A percentile compares a stretch with the other conserved stretches of the same genome.
These are phyloP conservation scores for Gobio occitaniae DNA, from an alignment of 2,797 vertebrate genomes.

Conservation along the genomic window DNA sequence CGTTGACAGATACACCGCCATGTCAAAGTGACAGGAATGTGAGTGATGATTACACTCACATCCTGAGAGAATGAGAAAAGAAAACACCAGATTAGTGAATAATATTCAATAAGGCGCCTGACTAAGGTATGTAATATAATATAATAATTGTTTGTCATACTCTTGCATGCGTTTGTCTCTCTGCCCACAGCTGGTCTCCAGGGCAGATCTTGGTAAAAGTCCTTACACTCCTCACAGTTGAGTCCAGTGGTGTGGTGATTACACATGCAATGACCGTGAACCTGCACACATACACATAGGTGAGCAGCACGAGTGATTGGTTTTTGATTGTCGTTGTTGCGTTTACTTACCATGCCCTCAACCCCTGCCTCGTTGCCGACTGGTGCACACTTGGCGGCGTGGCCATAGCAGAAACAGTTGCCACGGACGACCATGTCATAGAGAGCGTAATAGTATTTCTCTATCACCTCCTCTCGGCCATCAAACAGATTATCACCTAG, in stretches of 20 bases:
- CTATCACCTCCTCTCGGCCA: constrained; percentile 88
- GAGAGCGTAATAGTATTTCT: constrained; percentile 96
- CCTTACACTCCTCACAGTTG: constrained; percentile 93
- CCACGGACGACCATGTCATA: constrained; percentile 97
- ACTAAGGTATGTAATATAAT: neutral
- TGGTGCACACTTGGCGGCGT: constrained; percentile 91
- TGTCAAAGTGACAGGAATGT: constrained; percentile 91
- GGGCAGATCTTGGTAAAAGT: constrained; percentile 92
- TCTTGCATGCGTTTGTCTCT: constrained; percentile 86
- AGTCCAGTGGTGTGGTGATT: constrained; percentile 94
- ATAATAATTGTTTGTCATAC: constrained; percentile 68
- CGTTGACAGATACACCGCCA: constrained; percentile 85
- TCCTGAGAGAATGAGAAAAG: constrained; percentile 70
- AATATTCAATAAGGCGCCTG: neutral
- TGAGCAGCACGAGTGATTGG: neutral
- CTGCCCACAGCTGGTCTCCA: constrained; percentile 94
- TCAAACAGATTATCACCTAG: constrained; percentile 94
- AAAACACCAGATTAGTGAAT: neutral
- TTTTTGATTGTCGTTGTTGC: neutral
- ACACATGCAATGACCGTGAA: constrained; percentile 95
- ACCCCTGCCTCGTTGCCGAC: constrained; percentile 74
- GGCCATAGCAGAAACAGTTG: constrained; percentile 98
- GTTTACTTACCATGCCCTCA: constrained; percentile 90
- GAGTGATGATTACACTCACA: constrained; percentile 94
- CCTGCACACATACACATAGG: constrained; percentile 72